These are phyloP conservation scores for Sycon ciliatum DNA, from an alignment of 37 sponge, comb jelly and placozoan species.

Conservation along the genomic window DNA sequence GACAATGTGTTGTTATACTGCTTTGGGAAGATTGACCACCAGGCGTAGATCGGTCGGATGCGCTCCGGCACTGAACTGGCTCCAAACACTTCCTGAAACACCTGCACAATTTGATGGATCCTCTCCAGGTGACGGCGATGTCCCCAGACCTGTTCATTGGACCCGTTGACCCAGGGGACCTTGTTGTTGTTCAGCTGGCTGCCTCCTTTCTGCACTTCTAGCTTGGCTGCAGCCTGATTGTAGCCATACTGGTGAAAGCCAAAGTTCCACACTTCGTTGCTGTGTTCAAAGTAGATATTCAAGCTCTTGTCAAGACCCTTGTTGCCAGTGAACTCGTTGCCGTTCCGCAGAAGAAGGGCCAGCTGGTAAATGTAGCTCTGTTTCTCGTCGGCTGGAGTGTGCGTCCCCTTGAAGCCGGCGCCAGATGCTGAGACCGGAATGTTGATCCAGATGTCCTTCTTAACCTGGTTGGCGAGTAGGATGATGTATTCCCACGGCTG, in stretches of 20 bases:
- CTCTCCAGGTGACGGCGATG: conserved; percentile 12
- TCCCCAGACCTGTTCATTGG: conserved; percentile 18
- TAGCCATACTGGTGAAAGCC: conserved; percentile 18
- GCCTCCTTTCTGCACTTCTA: too few species aligned
- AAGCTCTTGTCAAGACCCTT: conserved; percentile 14
- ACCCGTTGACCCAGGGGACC: not conserved
- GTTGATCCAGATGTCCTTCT: conserved; percentile 27
- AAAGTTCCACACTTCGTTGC: conserved; percentile 36
- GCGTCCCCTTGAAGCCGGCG: not conserved
- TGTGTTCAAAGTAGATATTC: conserved; percentile 29
- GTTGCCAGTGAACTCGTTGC: not conserved
- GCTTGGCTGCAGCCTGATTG: conserved; percentile 19
- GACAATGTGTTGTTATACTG: conserved; percentile 9
- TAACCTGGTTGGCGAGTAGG: conserved; percentile 14
- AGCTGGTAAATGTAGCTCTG: not conserved
- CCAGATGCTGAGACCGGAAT: not conserved
- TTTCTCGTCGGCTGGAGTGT: not conserved
- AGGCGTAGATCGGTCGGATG: not conserved
- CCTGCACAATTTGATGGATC: conserved; percentile 5
- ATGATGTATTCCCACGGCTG: conserved; percentile 27
- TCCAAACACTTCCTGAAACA: conserved; percentile 16
- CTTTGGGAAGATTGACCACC: conserved; percentile 20
- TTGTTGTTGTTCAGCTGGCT: too few species aligned
- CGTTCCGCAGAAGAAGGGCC: not conserved
- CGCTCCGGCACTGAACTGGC: not conserved